Evolutionary conservation across 2,888 invertebrate genomes (phyloP).

Genomic region (Glyphotaelius pellucidus): DNA sequence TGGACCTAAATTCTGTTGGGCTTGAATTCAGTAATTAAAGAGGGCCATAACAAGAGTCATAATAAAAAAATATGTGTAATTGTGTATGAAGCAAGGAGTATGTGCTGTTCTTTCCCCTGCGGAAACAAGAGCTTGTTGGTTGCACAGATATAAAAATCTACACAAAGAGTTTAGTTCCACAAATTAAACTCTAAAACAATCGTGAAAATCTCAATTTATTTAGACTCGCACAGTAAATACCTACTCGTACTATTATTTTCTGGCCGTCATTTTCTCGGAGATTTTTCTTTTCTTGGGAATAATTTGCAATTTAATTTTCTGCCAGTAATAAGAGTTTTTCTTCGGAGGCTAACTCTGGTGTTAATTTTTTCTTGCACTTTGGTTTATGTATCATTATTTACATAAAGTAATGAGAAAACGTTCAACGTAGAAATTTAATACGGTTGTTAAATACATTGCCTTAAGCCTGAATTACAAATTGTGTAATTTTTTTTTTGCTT

Average conservation of each 20-base stretch:
- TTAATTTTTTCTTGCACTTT: background rate
- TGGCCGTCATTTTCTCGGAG: background rate
- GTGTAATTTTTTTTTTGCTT: background rate
- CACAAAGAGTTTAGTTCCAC: too few relatives aligned
- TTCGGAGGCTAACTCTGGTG: background rate
- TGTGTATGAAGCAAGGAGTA: too few relatives aligned
- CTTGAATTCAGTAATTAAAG: too few relatives aligned
- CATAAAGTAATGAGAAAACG: background rate
- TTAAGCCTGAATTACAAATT: background rate
- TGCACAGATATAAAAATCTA: too few relatives aligned
- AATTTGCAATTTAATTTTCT: background rate
- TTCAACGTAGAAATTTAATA: background rate
- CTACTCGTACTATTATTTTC: too few relatives aligned
- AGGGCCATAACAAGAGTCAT: too few relatives aligned
- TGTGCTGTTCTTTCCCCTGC: too few relatives aligned
- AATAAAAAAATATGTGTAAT: too few relatives aligned
- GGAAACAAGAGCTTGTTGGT: too few relatives aligned
- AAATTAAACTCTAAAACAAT: too few relatives aligned
- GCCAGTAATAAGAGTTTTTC: background rate
- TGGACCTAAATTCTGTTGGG: too few relatives aligned
- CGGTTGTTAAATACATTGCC: background rate
- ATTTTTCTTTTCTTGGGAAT: background rate
- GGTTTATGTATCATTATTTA: constrained; percentile 2
- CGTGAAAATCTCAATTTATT: background rate
- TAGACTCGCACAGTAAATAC: background rate